Evolutionary conservation across 2,888 invertebrate species (phyloP), one percentile per base, ranked within the genome.

Genomic region (Drosophila longiperda): DNA sequence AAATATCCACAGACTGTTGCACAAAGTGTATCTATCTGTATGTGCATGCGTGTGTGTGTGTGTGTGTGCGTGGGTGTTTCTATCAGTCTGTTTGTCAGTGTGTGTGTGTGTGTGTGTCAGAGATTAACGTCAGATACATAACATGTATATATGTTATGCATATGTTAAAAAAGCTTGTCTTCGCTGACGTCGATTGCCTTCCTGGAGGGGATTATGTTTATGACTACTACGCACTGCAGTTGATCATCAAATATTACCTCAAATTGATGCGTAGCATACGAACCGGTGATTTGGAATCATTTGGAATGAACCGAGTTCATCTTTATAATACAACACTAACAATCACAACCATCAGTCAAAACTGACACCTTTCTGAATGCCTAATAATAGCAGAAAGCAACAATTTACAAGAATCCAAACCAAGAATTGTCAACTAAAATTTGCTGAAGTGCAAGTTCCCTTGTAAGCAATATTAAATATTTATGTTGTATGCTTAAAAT

Each of bases 91-190:
- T 58, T 7, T 60, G 54, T 55, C n/a, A n/a, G 38, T 26, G 48
- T 36, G 59, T 49, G 49, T 33, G 54, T 26, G 66, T 42, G 49
- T 45, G 50, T 50, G 54, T 52, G 59, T 32, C 63, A 34, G 67
- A 85, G 86, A 89, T 89, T 84, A 87, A 78, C 78, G 82, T 87
- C 85, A 87, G 73, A 70, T 79, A 82, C 63, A 63, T 45, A 63
- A 48, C 48, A 45, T 45, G 66, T 34, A 42, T 48, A 49, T 53
- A 32, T 26, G 29, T n/a, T n/a, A 26, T 26, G 11, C 6, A 20
- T 57, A 40, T 40, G 57, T 40, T 40, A 9, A 67, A 63, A 63
- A 57, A 54, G 38, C 58, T 72, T 73, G 73, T 66, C 50, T 69
- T 17, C 53, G 65, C 48, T 76, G 80, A 76, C 77, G 72, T 59